Evolutionary conservation across 2,888 invertebrate species (phyloP).

Genomic region (Ditylenchus weischeri): DNA sequence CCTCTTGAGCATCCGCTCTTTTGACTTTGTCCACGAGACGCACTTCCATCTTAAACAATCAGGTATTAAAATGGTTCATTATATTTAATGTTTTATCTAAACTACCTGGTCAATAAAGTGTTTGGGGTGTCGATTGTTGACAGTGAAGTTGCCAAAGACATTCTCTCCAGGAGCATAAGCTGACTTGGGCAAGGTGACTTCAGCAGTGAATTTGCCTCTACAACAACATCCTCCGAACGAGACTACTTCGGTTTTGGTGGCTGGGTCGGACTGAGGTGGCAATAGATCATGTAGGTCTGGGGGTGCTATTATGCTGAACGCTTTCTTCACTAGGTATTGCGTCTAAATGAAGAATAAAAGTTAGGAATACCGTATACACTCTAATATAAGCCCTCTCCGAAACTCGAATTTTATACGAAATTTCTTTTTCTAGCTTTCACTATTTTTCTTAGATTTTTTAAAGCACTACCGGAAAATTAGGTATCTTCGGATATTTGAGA

Average conservation of each 20-base stretch:
- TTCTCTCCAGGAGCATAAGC: slow-evolving; percentile 51
- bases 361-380: too few relatives aligned
- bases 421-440: too few relatives aligned
- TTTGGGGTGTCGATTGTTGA: slow-evolving; percentile 33
- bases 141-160: slow-evolving; percentile 42
- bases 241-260: slow-evolving; percentile 39
- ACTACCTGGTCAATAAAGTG: slow-evolving; percentile 29
- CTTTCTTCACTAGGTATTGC: slow-evolving; percentile 51
- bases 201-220: slow-evolving; percentile 47
- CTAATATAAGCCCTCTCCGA: too few relatives aligned
- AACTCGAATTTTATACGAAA: too few relatives aligned
- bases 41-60: slow-evolving; percentile 32
- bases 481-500: too few relatives aligned
- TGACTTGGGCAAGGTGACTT: slow-evolving; percentile 47
- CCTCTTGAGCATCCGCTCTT: slow-evolving; percentile 12
- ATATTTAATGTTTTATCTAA: slow-evolving; percentile 8
- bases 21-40: slow-evolving; percentile 31
- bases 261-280: slow-evolving; percentile 44
- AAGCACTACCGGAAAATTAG: too few relatives aligned
- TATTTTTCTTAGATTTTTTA: too few relatives aligned
- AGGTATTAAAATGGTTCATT: not conserved
- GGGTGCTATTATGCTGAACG: slow-evolving; percentile 47
- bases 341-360: slow-evolving; percentile 29
- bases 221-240: slow-evolving; percentile 54
- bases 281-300: slow-evolving; percentile 35